Base-by-base conservation (phyloP, 2,888 invertebrate genomes). In the Phyllotreta cruciferae region DNA sequence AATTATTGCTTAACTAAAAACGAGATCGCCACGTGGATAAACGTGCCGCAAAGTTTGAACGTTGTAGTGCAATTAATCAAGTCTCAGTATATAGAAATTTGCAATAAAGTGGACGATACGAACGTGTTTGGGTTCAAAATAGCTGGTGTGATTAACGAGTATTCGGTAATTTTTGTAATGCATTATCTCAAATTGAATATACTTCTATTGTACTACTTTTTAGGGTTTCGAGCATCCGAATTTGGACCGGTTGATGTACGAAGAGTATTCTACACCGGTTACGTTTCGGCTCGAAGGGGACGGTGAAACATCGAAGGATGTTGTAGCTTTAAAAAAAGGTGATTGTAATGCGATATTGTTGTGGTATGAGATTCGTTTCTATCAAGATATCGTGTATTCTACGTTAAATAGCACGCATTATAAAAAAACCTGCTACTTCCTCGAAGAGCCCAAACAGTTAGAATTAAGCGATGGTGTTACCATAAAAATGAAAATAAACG, bases 31-130 rank as follows among this genome's bases (percentile, higher is more conserved):
- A 45, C 14, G 10, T 14, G 55, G 6, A 74, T 85, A 6, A 80
- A 83, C 54, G 74, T 87, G 71, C 90, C 90, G 0, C 75, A 82
- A 50, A 80, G 78, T 66, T 72, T 88, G 5, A 80, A 78, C 54
- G 70, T 90, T 8, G 79, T 85, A 64, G 85, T 84, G 1, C 84
- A 87, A 70, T 74, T 89, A n/a, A 82, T 88, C n/a, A 79, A 83
- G 70, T 87, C 88, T 4, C 76, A 83, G 35, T 87, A 87, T 83
- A 76, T 90, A 41, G 82, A 85, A 63, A 80, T 82, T 55, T 86
- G 85, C 73, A 86, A 87, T 70, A 81, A 79, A 63, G 83, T 89
- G 0, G 79, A 83, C 69, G 85, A 87, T 75, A 79, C 79, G 35
- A 87, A 88, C 78, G 79, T 86, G 1, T 82, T 83, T 58, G 79